Evolutionary conservation across 2,888 invertebrate genomes (phyloP).

Genomic region (Melanargia galathea): DNA sequence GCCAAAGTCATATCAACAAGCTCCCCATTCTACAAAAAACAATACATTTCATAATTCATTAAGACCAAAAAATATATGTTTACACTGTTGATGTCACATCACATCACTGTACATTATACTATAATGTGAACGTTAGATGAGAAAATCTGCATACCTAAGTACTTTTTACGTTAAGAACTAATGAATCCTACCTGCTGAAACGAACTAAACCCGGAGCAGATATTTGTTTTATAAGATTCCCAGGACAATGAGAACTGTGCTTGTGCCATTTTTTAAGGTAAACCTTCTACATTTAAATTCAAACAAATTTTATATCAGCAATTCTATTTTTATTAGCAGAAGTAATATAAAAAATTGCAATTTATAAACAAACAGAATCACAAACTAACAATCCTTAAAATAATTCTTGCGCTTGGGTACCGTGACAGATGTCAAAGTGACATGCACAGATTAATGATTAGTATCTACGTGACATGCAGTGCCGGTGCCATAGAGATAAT

Average conservation of each 20-base stretch:
- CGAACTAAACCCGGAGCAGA: slow-evolving; percentile 70
- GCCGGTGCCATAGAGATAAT: too few species aligned
- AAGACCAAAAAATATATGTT: background rate
- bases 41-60: background rate
- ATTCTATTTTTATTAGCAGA: background rate
- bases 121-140: background rate
- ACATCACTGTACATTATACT: background rate
- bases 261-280: slow-evolving; percentile 55
- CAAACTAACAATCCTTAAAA: too few species aligned
- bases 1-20: slow-evolving; percentile 77
- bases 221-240: slow-evolving; percentile 69
- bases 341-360: too few species aligned
- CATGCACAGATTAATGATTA: too few species aligned
- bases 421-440: too few species aligned
- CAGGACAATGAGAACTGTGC: slow-evolving; percentile 69
- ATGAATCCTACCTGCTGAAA: slow-evolving; percentile 69
- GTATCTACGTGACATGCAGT: too few species aligned
- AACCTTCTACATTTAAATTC: background rate
- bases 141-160: background rate
- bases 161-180: too few species aligned
- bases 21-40: slow-evolving; percentile 66
- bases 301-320: background rate
- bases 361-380: too few species aligned
- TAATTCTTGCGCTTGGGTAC: too few species aligned
- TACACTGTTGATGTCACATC: background rate